These are phyloP conservation scores for Dipodomys stephensi DNA, from an alignment of 2,113 vertebrate genomes.

Conservation along the genomic window DNA sequence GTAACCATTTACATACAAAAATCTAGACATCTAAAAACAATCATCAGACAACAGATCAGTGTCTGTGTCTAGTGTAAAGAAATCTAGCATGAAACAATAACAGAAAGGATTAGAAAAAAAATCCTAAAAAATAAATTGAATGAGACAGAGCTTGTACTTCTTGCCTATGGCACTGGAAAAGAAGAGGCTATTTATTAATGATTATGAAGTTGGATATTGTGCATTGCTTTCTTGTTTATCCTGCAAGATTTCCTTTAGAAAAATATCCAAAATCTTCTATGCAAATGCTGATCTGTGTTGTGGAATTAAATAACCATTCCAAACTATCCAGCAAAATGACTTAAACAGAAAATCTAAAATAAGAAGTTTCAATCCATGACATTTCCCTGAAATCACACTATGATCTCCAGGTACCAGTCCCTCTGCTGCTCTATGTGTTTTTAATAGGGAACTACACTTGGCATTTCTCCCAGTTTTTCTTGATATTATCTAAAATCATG, in stretches of 20 bases:
- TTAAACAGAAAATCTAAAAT: constrained; percentile 3
- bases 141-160: background rate
- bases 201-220: background rate
- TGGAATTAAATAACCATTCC: background rate
- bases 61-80: background rate
- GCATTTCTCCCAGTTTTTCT: background rate
- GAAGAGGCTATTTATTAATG: background rate
- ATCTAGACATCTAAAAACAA: background rate
- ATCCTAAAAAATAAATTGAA: background rate
- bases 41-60: background rate
- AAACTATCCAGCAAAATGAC: background rate
- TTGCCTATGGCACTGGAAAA: background rate
- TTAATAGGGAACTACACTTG: background rate
- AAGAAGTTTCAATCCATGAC: background rate
- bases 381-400: background rate
- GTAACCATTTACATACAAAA: too few species aligned
- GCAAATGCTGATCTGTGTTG: background rate
- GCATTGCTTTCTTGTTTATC: background rate
- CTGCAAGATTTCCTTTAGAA: background rate
- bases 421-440: background rate
- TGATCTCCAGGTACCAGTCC: background rate
- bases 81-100: background rate
- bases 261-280: rapidly evolving
- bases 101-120: background rate
- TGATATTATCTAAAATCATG: background rate